Base-by-base conservation (phyloP, 2,113 vertebrate genomes). In the Capricornis sumatraensis region DNA sequence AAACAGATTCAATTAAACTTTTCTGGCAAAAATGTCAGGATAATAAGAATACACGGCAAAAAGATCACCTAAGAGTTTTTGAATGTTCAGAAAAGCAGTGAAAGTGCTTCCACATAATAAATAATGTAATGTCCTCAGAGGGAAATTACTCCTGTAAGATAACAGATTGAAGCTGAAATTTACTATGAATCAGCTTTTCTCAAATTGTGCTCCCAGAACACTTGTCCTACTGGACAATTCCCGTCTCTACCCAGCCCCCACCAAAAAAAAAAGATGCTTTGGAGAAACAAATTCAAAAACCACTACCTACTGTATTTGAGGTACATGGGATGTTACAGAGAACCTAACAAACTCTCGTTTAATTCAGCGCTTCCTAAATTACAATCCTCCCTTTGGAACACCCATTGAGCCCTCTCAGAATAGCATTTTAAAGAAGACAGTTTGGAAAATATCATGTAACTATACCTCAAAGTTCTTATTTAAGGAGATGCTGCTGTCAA, bases 181-280 rank as follows among this genome's bases (percentile, higher is more conserved):
- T 52, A 62, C 33, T 87, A 74, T 47, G 45, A 30, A 45, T 52
- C 33, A 79, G 9, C 45, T 83, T 82, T 55, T 86, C 23, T 71
- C 30, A 96, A 83, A 45, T 0, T 10, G 19, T 62, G 15, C 62
- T 71, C 83, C 78, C 67, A 83, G 53, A 96, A 84, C 27, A 21
- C 60, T 57, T 58, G 45, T 86, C 14, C 30, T 36, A 25, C 4
- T 58, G 14, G 19, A 74, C 6, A 17, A 87, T 82, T 53, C 9
- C n/a, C 0, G 0, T 43, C 76, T 15, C 9, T 19, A 71, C 9
- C 27, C 1, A 2, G 23, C 71, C 6, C 23, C 40, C 6, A 23
- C 40, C n/a, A 40, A 71, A 50, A 27, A 84, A 84, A 90, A 55
- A 43, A 28, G 23, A 57, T 81, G 14, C 23, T 55, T 7, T 36